Base-by-base conservation (phyloP, 2,113 vertebrate species). In the Leucopternis melanops region DNA sequence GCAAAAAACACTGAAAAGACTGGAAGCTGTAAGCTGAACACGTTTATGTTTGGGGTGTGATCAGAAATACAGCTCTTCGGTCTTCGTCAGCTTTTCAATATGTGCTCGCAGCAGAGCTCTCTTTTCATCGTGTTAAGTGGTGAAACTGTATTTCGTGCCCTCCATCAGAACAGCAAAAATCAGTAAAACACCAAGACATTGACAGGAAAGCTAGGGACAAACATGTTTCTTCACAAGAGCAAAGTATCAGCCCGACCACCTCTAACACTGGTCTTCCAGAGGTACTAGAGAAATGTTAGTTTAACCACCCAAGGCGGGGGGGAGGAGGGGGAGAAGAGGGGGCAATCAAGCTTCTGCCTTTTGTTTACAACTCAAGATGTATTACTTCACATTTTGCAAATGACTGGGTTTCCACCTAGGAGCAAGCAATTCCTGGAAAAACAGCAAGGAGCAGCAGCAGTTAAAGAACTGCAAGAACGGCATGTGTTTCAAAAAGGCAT, bases 31-130 rank as follows among this genome's bases (percentile, higher is more conserved):
- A n/a, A 52, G 40, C 22, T 38, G n/a, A 23, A 3, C 1, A 0
- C 0, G 3, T 36, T 54, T 14, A 13, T 4, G 4, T 36, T 81
- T 62, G 27, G 6, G 3, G 16, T 6, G 14, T 10, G 67, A 15
- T 42, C 40, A 15, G 27, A n/a, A 62, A 21, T 3, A 6, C 25
- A 23, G 65, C 13, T 45, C 8, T 73, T 7, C 4, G 27, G 15
- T 22, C 55, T 71, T 27, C 2, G 2, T 32, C 63, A 36, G 61
- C 10, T 31, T 38, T 74, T 10, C 16, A 21, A 25, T 42, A 16
- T 0, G 2, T 3, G 7, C 44, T n/a, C 6, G 0, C n/a, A 26
- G 49, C 34, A 42, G 44, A 40, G 70, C 54, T 44, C 49, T 52
- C 10, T 9, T 44, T 69, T 57, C 42, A 2, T 4, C 1, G 8